Evolutionary conservation across 1,140 invertebrate genomes (phyloP), one percentile per base, ranked within the genome.

Genomic region (Brachionus rotundiformis): DNA sequence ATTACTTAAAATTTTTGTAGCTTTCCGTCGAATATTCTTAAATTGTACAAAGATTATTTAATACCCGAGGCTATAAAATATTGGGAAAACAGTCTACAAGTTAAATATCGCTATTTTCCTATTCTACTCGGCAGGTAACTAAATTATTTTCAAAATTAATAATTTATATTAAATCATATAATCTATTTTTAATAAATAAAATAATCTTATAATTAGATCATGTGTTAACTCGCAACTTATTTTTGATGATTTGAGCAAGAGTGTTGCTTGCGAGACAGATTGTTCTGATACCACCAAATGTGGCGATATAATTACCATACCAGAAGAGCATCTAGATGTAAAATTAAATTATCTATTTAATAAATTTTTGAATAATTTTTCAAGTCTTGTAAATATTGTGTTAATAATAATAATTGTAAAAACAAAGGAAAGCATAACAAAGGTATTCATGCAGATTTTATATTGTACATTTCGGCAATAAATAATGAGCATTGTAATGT

Each of bases 391-490:
- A 82, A 83, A 59, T 84, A 80, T 65, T 85, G 82, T 75, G 63
- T 84, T 23, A 77, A 79, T 41, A 10, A 39, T 25, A 65, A 65
- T 16, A 44, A 61, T 7, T 31, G 81, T 25, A 81, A 54, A 19
- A 29, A 47, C n/a, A 65, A 79, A 33, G 73, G 83, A 27, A 88
- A 89, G 36, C 87, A 87, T 7, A 86, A 87, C 75, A 27, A 59
- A 85, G 84, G 89, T 87, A 88, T 89, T 59, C 91, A 93, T 83
- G 92, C 95, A 0, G 95, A 98, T 88, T 99, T 99, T 89, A 92
- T 99, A 8, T 93, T 99, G 84, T 99, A 98, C 87, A 94, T 99
- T 10, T 97, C 95, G 13, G 95, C 96, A 0, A 91, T 95, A 85
- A 92, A 95, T 85, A 96, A 96, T 0, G 92, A 94, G 84, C 90